Evolutionary conservation across 64 coral and sea anemone genomes (phyloP).

Genomic region (Montipora efflorescens): DNA sequence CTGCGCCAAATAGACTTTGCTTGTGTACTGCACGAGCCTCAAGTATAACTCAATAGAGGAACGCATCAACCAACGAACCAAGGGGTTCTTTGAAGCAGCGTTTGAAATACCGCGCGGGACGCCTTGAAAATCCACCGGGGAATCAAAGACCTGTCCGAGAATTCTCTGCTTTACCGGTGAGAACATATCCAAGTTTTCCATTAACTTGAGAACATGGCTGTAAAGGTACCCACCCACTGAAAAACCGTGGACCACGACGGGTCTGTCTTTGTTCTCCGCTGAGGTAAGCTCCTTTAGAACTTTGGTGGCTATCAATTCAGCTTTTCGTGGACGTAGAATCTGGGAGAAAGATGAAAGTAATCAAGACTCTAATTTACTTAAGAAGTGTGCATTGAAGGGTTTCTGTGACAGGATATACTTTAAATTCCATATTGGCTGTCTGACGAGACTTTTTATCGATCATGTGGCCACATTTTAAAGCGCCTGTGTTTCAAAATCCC

Average conservation of each 20-base stretch:
- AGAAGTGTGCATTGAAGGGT: too few species aligned
- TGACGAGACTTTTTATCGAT: too few species aligned
- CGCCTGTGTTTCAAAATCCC: too few species aligned
- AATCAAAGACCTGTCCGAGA: conserved; percentile 91
- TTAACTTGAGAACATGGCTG: conserved; percentile 88
- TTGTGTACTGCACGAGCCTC: conserved; percentile 66
- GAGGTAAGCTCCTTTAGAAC: conserved; percentile 75
- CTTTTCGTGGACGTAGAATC: conserved; percentile 91
- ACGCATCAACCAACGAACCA: conserved; percentile 62
- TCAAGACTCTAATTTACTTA: too few species aligned
- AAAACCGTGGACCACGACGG: conserved; percentile 89
- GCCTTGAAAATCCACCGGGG: conserved; percentile 90
- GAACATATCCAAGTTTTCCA: conserved; percentile 75
- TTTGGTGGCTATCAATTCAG: conserved; percentile 75
- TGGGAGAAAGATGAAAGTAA: not conserved
- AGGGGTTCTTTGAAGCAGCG: conserved; percentile 68
- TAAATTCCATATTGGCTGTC: too few species aligned
- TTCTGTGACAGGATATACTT: too few species aligned
- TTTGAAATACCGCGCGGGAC: conserved; percentile 86
- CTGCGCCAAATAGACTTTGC: conserved; percentile 81
- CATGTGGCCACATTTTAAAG: too few species aligned
- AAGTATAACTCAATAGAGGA: conserved; percentile 73
- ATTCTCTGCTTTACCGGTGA: conserved; percentile 80
- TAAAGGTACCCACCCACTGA: conserved; percentile 95
- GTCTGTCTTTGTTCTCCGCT: conserved; percentile 61